Base-by-base conservation (phyloP, 2,113 vertebrate species). In the Ochotona curzoniae region DNA sequence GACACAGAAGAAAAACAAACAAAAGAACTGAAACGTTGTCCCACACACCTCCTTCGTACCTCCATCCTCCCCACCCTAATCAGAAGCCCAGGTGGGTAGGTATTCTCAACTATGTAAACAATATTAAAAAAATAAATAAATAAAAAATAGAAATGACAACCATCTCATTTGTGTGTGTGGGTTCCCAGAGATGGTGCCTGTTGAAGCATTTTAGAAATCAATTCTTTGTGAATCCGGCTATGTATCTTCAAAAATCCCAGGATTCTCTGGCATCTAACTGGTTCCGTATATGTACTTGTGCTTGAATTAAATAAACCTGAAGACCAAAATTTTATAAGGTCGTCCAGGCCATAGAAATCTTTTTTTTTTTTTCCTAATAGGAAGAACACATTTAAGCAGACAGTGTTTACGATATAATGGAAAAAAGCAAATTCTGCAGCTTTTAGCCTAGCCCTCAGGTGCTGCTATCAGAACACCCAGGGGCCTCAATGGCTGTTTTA, bases 291-390 rank as follows among this genome's bases (percentile, higher is more conserved):
- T 3, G 81, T 38, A 57, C 69, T 90, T 91, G 15, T 73, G 20
- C 5, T 70, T 92, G 21, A 28, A 81, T 38, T 92, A 73, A 87
- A 81, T 89, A 30, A 87, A 78, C 15, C 7, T 71, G 44, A 80
- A 93, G 9, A 57, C 21, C 17, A 91, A 71, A 81, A 71, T 67
- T 87, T 83, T 87, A 21, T 57, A 83, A 86, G 15, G 20, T 8
- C 80, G 2, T 76, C 25, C 71, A 79, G 57, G 17, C 5, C 64
- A n/a, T 30, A 69, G 44, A 5, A 10, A 25, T 71, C 81, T 92
- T 57, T 70, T 32, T 84, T 94, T 86, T 15, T 32, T 84, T 94
- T 86, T 15, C 49, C 10, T 30, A 4, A 44, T 17, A 38, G 15
- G 8, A 23, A 60, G 25, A 73, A 4, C 23, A 75, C 38, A 71